Percentiles rank a stretch among this genome's conserved stretches.
Evolutionary conservation across 1,140 invertebrate genomes (phyloP).

Genomic region (Plutomurus gul): DNA sequence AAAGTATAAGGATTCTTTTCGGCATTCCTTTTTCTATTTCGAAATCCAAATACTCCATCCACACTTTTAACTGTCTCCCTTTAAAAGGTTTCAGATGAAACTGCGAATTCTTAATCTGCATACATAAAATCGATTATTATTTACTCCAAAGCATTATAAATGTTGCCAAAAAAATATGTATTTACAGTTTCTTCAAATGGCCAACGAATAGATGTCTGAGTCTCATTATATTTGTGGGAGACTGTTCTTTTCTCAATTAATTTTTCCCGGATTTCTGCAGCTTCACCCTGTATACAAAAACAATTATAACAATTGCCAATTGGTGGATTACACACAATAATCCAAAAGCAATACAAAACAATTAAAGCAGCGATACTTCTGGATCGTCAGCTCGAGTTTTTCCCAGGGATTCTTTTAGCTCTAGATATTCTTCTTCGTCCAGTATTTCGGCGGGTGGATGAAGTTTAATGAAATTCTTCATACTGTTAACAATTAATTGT

Average conservation of each 20-base stretch:
- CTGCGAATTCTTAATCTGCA: constrained; percentile 93
- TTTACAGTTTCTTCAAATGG: constrained; percentile 90
- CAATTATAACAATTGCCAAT: no score
- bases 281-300: constrained; percentile 68
- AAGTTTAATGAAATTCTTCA: constrained; percentile 34
- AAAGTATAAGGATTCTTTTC: constrained; percentile 83
- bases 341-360: background rate
- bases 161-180: constrained; percentile 40
- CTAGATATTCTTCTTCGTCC: constrained; percentile 34
- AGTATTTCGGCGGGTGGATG: constrained; percentile 40
- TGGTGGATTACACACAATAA: no score
- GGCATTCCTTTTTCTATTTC: constrained; percentile 87
- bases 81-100: constrained; percentile 98
- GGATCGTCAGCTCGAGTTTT: constrained; percentile 3
- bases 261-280: constrained; percentile 86
- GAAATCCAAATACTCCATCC: constrained; percentile 94
- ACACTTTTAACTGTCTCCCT: constrained; percentile 93
- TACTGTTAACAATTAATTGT: background rate
- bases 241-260: constrained; percentile 81
- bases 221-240: constrained; percentile 84
- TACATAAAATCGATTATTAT: background rate
- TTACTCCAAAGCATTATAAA: background rate
- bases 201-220: constrained; percentile 85
- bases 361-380: background rate
- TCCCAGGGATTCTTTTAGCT: constrained; percentile 33